Evolutionary conservation across 35 echinoderm and acorn worm species (phyloP).

Genomic region (Lytechinus variegatus): DNA sequence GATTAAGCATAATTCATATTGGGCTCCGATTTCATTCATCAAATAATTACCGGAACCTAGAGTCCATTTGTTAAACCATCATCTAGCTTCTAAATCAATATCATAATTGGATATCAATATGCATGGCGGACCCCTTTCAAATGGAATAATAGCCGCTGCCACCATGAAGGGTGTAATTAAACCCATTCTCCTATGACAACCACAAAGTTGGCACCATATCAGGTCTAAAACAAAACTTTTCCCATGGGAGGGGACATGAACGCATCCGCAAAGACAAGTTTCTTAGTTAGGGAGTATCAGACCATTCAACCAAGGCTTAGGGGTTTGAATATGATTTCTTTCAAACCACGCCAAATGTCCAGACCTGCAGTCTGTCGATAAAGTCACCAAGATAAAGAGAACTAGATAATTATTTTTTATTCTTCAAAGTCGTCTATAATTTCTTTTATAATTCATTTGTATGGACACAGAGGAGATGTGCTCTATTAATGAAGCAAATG

Average conservation of each 20-base stretch:
- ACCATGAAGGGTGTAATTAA: background rate
- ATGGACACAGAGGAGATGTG: background rate
- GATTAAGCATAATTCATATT: background rate
- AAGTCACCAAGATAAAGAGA: background rate
- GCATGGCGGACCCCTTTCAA: background rate
- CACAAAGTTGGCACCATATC: background rate
- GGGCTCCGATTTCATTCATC: background rate
- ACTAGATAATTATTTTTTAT: background rate
- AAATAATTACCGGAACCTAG: background rate
- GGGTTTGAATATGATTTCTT: background rate
- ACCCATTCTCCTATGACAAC: background rate
- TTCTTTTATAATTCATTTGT: background rate
- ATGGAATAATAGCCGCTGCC: background rate
- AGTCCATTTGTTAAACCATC: background rate
- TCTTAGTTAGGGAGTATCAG: background rate
- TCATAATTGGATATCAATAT: slow-evolving; percentile 7
- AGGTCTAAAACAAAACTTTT: background rate
- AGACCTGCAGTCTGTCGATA: slow-evolving; percentile 24
- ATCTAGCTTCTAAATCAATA: background rate
- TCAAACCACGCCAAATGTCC: background rate
- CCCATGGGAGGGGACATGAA: background rate
- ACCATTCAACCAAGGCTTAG: background rate
- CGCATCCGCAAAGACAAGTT: background rate
- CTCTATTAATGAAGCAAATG: background rate
- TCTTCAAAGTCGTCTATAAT: background rate